A percentile compares a stretch with the other conserved stretches of the same genome.
These are phyloP conservation scores for Acrossocheilus fasciatus DNA, from an alignment of 2,797 vertebrate species.

Conservation along the genomic window DNA sequence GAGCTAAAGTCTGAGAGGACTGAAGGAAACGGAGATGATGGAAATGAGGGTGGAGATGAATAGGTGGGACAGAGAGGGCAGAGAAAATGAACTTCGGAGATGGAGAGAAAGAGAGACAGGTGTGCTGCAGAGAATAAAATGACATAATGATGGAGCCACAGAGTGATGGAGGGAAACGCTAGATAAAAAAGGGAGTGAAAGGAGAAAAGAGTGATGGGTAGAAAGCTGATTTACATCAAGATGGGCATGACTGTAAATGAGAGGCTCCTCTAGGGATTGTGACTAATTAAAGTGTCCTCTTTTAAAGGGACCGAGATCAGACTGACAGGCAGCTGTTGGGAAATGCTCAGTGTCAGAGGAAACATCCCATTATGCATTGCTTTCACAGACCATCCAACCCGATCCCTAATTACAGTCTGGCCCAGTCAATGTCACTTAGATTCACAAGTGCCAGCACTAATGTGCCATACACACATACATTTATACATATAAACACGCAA, in stretches of 20 bases:
- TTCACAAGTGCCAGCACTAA: conserved; percentile 54
- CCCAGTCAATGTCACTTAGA: conserved; percentile 65
- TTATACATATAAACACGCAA: background rate
- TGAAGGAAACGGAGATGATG: conserved; percentile 26
- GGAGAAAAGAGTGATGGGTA: conserved; percentile 72
- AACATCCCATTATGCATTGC: conserved; percentile 61
- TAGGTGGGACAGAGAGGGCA: conserved; percentile 68
- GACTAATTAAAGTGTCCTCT: conserved; percentile 71
- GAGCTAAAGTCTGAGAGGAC: conserved; percentile 25
- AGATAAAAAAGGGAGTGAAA: conserved; percentile 62
- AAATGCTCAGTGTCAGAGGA: conserved; percentile 66
- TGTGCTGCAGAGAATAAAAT: conserved; percentile 55
- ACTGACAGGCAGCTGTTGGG: conserved; percentile 70
- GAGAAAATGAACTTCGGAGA: conserved; percentile 60
- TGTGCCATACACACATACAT: conserved; percentile 39
- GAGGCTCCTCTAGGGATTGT: conserved; percentile 68
- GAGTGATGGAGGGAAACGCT: conserved; percentile 18
- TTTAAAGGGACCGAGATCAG: conserved; percentile 61
- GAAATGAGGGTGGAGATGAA: conserved; percentile 64
- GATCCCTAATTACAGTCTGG: conserved; percentile 66
- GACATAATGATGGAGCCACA: conserved; percentile 63
- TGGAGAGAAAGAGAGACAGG: conserved; percentile 69
- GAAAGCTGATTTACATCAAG: conserved; percentile 68
- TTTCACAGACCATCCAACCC: conserved; percentile 60
- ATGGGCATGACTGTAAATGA: conserved; percentile 67